Percentiles rank a stretch among this genome's conserved stretches.
Evolutionary conservation across 1,140 invertebrate species (phyloP).

Genomic region (Anastatus disparis): DNA sequence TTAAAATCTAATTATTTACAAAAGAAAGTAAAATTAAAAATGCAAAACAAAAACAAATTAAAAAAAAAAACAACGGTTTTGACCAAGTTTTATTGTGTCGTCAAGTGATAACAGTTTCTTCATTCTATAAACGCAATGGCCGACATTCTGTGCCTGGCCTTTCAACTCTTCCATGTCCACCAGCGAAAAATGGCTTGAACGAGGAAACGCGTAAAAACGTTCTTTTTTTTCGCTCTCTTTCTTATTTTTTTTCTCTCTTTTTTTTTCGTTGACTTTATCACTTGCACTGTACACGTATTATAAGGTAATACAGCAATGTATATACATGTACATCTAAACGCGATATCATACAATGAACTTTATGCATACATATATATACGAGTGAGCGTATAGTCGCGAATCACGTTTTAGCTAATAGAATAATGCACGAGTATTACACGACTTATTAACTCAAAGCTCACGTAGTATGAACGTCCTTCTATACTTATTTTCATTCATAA

Average conservation of each 20-base stretch:
- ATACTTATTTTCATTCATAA: slow-evolving; percentile 30
- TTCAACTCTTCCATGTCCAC: background rate
- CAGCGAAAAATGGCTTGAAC: background rate
- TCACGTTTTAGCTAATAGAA: slow-evolving; percentile 23
- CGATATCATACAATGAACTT: no score
- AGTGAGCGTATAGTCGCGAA: background rate
- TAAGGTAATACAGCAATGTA: no score
- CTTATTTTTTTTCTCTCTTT: no score
- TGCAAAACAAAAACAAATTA: no score
- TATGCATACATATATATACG: no score
- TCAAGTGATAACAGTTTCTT: slow-evolving; percentile 1
- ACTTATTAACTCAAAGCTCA: slow-evolving; percentile 22
- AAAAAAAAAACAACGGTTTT: no score
- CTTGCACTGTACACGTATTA: no score
- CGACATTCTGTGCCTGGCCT: slow-evolving; percentile 27
- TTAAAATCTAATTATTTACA: no score
- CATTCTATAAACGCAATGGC: slow-evolving; percentile 2
- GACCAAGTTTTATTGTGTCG: background rate
- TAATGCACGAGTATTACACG: slow-evolving; percentile 37
- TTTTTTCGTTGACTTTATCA: no score
- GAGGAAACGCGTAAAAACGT: background rate
- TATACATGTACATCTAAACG: no score
- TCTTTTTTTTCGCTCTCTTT: no score
- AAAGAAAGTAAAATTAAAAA: no score
- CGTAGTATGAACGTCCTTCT: slow-evolving; percentile 13